These are phyloP conservation scores for Merodon equestris DNA, from an alignment of 2,888 invertebrate genomes.

Conservation along the genomic window DNA sequence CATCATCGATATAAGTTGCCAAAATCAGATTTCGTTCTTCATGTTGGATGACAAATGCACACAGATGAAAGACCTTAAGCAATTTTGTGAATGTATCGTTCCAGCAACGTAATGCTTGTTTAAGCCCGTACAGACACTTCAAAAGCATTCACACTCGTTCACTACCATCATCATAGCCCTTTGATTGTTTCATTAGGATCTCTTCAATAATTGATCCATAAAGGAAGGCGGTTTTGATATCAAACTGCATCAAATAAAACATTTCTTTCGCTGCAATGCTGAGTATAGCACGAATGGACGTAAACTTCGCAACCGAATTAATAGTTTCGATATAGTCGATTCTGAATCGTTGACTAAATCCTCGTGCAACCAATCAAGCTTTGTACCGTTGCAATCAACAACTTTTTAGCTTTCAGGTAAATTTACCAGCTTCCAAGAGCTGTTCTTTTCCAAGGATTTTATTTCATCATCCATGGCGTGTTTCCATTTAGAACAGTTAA, in stretches of 20 bases:
- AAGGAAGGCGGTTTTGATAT: constrained; percentile 66
- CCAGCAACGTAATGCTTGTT: constrained; percentile 69
- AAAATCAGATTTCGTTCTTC: constrained; percentile 58
- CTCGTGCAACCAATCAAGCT: constrained; percentile 61
- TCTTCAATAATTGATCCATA: constrained; percentile 62
- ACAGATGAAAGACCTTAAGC: constrained; percentile 64
- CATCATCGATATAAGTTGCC: constrained; percentile 71
- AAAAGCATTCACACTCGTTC: constrained; percentile 62
- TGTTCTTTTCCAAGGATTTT: constrained; percentile 49
- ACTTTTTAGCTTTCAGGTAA: constrained; percentile 41
- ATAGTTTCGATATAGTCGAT: constrained; percentile 70
- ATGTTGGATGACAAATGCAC: constrained; percentile 58
- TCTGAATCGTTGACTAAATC: constrained; percentile 67
- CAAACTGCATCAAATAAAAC: constrained; percentile 64
- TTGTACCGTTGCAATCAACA: constrained; percentile 57
- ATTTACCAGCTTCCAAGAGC: constrained; percentile 59
- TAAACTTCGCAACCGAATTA: constrained; percentile 71
- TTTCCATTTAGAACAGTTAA: constrained; percentile 59
- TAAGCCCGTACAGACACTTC: constrained; percentile 70
- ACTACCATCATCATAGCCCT: constrained; percentile 57
- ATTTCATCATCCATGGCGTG: constrained; percentile 66
- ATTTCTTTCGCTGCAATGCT: constrained; percentile 56
- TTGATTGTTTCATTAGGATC: constrained; percentile 61
- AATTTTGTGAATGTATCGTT: constrained; percentile 69
- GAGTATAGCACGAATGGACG: constrained; percentile 69